These are phyloP conservation scores for Calycopis cecrops DNA, from an alignment of 1,140 invertebrate species.

Conservation along the genomic window DNA sequence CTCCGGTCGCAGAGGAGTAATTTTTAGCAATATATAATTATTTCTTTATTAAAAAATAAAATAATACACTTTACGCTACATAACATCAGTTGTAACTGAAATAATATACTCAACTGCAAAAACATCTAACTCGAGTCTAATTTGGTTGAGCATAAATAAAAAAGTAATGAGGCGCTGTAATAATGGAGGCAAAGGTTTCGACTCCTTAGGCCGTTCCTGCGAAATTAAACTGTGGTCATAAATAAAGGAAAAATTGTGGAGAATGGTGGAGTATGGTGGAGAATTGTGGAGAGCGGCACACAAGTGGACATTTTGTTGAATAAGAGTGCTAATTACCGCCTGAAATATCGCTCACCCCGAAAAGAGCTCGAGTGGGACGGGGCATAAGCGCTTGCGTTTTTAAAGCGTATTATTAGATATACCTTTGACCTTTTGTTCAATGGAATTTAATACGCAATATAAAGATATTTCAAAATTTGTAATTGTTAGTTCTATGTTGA, in stretches of 20 bases:
- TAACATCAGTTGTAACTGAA: neutral
- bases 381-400: slow-evolving; percentile 16
- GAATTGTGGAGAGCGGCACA: slow-evolving; percentile 37
- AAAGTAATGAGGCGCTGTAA: slow-evolving; percentile 2
- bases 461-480: no score
- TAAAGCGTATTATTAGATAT: no score
- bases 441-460: no score
- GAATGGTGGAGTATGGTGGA: neutral
- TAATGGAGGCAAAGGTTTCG: slow-evolving; percentile 12
- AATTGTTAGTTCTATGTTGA: no score
- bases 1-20: no score
- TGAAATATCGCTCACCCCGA: slow-evolving; percentile 44
- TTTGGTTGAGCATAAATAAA: neutral
- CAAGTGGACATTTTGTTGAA: slow-evolving; percentile 61
- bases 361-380: slow-evolving; percentile 15
- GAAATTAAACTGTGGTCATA: slow-evolving; percentile 49
- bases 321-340: slow-evolving; percentile 61
- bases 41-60: neutral
- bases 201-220: slow-evolving; percentile 42
- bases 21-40: neutral
- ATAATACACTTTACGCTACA: neutral
- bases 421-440: no score
- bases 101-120: neutral
- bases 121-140: neutral
- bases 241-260: slow-evolving; percentile 53